phyloP scores from a whole-genome alignment of 2,797 vertebrate genomes.

The Pantherophis alleghaniensis region DNA sequence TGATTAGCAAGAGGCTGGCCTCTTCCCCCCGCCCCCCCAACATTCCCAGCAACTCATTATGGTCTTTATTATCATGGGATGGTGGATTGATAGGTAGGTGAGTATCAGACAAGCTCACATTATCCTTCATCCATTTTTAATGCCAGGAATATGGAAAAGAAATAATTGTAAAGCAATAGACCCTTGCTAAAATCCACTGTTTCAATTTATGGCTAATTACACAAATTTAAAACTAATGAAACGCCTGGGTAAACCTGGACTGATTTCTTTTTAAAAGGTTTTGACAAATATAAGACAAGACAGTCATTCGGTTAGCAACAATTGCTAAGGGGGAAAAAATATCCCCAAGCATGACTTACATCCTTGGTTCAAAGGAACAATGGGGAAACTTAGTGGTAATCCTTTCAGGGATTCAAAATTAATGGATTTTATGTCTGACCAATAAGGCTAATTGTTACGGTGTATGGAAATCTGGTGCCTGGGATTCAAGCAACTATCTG shows the following conservation, averaged over 20 bases:
- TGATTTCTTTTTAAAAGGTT: background rate
- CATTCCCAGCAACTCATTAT: background rate
- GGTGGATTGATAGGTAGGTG: background rate
- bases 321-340: no score
- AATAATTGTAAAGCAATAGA: background rate
- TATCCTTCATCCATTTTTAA: background rate
- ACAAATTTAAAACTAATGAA: background rate
- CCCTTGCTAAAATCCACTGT: background rate
- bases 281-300: background rate
- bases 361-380: background rate
- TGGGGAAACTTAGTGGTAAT: background rate
- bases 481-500: slow-evolving; percentile 20
- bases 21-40: background rate
- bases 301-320: background rate
- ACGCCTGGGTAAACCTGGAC: background rate
- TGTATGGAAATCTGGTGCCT: background rate
- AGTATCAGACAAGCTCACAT: background rate
- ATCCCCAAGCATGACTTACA: background rate
- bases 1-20: background rate
- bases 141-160: background rate
- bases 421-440: background rate
- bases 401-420: background rate
- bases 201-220: background rate
- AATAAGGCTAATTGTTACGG: background rate
- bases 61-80: background rate